Conservation (phyloP, 2,113 vertebrate genomes). For the Lepus timidus region DNA sequence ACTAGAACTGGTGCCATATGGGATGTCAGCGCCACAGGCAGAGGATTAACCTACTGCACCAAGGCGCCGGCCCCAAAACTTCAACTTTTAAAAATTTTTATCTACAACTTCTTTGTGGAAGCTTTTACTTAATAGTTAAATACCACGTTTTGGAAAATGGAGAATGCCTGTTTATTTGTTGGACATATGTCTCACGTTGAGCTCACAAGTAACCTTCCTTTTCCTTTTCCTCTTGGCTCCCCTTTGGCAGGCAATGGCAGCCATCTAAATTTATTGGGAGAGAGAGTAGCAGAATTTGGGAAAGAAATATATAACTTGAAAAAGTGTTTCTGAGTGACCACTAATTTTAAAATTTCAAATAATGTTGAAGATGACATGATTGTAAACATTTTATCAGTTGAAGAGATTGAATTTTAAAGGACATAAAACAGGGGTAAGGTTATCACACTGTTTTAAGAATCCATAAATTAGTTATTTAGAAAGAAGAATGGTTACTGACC, state of each 20-base stretch:
- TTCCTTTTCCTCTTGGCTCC: neutral
- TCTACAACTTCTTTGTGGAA: neutral
- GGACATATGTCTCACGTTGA: neutral
- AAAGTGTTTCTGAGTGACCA: slow-evolving; percentile 2
- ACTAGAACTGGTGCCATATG: too few species aligned
- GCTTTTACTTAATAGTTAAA: slow-evolving; percentile 26
- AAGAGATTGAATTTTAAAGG: neutral
- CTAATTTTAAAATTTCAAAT: slow-evolving; percentile 32
- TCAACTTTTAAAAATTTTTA: too few species aligned
- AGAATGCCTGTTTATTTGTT: neutral
- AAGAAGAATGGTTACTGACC: neutral
- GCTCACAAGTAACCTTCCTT: neutral
- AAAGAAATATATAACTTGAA: neutral
- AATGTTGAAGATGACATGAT: neutral
- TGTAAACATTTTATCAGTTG: neutral
- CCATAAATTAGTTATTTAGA: neutral
- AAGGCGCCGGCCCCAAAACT: too few species aligned
- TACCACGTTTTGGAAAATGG: neutral
- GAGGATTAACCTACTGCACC: too few species aligned
- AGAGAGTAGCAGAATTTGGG: neutral
- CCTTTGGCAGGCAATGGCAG: neutral
- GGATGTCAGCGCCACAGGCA: too few species aligned
- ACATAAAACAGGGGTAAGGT: neutral
- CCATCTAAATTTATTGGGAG: neutral
- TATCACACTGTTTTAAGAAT: too few species aligned